A percentile compares a stretch with the other conserved stretches of the same genome.
Evolutionary conservation across 2,113 vertebrate species (phyloP).

Genomic region (Paraplagusia blochii): DNA sequence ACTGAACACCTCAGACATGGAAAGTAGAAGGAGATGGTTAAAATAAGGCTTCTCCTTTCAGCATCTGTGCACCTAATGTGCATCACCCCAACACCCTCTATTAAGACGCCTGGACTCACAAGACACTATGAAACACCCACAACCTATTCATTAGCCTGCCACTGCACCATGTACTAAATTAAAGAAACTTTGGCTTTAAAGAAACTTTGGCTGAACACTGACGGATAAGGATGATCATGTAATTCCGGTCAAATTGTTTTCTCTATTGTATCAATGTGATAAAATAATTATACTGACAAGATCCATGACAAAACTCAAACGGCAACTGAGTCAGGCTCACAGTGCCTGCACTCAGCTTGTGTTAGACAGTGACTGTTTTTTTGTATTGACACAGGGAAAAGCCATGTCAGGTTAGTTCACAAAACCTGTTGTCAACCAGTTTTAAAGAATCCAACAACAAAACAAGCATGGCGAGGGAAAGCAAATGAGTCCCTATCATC

Average conservation of each 20-base stretch:
- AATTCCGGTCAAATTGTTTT: not conserved
- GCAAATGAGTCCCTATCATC: constrained; percentile 18
- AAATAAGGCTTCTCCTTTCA: constrained; percentile 2
- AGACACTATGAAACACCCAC: constrained; percentile 12
- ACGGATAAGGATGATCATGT: not conserved
- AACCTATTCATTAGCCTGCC: constrained; percentile 3
- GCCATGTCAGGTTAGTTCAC: constrained; percentile 24
- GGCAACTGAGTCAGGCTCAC: not conserved
- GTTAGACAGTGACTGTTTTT: constrained; percentile 20
- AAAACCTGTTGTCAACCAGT: constrained; percentile 36
- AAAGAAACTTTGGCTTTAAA: not conserved
- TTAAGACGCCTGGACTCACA: constrained; percentile 18
- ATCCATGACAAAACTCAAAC: not conserved
- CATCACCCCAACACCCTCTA: not conserved
- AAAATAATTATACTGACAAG: not conserved
- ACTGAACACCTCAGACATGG: not conserved
- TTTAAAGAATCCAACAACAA: constrained; percentile 28
- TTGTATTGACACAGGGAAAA: not conserved
- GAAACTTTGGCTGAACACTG: not conserved
- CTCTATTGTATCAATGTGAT: not conserved
- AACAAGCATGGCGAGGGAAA: constrained; percentile 12
- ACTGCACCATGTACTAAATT: not conserved
- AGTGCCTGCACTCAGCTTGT: not conserved
- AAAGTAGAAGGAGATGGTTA: not conserved
- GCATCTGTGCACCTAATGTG: not conserved